Evolutionary conservation across 2,797 vertebrate species (phyloP), one percentile per base, ranked within the genome.

Genomic region (Poecile montanus): DNA sequence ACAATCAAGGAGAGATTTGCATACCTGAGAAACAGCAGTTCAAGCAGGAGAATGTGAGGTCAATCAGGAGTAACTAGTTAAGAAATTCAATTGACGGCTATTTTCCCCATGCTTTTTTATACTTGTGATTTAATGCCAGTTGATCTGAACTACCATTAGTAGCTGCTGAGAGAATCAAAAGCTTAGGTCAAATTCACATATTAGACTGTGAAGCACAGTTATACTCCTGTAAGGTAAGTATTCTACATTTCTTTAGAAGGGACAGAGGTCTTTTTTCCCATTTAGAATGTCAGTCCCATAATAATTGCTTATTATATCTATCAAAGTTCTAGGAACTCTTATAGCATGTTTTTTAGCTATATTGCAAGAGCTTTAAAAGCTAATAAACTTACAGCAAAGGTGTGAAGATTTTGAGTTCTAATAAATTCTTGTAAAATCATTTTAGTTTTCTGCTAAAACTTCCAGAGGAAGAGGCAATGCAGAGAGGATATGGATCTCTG

Each of bases 41-140:
- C 96, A 97, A 91, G 96, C 71, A 90, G 73, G 84, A 94, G 96
- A 97, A 94, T 97, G 95, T 96, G 97, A 97, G 97, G 97, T 97
- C 96, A 97, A 94, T 96, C 94, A 97, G 83, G 96, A 98, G 94
- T 95, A 96, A 96, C 96, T 95, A 97, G 96, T 97, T 98, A 97
- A 97, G 96, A 95, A 97, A 98, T 94, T 97, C 96, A 96, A 75
- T 94, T 95, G 96, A 94, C 30, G 92, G 90, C 95, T 97, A 94
- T 97, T 97, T 97, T 96, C 77, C 68, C 78, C 70, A 56, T 92
- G 66, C 91, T 92, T 97, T 97, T 97, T 97, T 93, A 95, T 95
- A 91, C 83, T 93, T 95, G 91, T 76, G 90, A 98, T 96, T 97
- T 97, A 97, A 97, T 97, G 92, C 94, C 84, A 60, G 92, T 94